Evolutionary conservation across 2,888 invertebrate species (phyloP).

Genomic region (Meganola albula): DNA sequence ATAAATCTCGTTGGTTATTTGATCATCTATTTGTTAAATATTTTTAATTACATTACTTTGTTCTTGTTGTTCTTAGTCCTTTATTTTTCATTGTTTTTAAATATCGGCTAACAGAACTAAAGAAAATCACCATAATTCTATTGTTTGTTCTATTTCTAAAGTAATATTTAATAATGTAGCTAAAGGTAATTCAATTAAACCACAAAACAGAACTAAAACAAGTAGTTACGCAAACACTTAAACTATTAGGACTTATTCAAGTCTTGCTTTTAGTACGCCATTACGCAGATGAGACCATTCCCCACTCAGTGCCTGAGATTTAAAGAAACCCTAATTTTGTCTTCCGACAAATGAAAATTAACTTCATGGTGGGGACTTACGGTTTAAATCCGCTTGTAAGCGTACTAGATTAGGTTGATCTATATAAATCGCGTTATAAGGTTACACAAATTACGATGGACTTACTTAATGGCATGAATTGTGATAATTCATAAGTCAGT

Average conservation of each 20-base stretch:
- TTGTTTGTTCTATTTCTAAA: no score
- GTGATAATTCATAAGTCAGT: conserved; percentile 9
- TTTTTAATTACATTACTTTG: no score
- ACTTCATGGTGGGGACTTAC: accelerated
- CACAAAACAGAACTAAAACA: conserved; percentile 11
- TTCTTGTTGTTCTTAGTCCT: no score
- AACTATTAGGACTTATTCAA: conserved; percentile 25
- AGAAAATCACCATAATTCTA: no score
- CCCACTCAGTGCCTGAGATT: conserved; percentile 9
- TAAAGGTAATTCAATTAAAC: no score
- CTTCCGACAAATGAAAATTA: not conserved
- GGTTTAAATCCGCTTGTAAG: conserved; percentile 1
- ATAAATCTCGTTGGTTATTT: no score
- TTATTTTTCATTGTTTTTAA: no score
- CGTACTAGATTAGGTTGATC: conserved; percentile 1
- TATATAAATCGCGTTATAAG: conserved; percentile 11
- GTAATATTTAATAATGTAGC: no score
- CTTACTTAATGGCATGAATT: conserved; percentile 1
- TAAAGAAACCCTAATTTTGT: conserved; percentile 5
- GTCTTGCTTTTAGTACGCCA: conserved; percentile 18
- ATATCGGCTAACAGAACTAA: no score
- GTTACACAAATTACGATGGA: conserved; percentile 2
- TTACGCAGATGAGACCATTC: conserved; percentile 25
- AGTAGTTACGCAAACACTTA: conserved; percentile 15
- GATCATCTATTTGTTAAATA: no score